These are phyloP conservation scores for Kradibia gibbosae DNA, from an alignment of 1,140 invertebrate species.

Conservation along the genomic window DNA sequence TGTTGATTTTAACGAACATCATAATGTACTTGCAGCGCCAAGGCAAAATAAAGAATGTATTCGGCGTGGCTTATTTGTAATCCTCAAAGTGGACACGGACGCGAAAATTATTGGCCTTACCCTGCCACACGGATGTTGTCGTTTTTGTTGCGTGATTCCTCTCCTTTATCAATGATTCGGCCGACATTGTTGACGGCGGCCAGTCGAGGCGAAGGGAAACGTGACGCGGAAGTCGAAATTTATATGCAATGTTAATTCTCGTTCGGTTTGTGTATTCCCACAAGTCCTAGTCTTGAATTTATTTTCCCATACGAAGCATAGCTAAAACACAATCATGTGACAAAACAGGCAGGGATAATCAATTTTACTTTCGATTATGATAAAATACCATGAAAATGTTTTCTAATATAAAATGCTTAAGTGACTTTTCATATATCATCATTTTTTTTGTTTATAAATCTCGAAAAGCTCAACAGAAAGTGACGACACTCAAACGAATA, in stretches of 20 bases:
- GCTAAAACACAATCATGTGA: too few relatives aligned
- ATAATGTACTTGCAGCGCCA: neutral
- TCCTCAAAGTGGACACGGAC: constrained; percentile 42
- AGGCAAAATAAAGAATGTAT: constrained; percentile 27
- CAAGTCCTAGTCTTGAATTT: too few relatives aligned
- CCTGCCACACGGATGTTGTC: neutral
- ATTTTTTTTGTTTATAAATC: too few relatives aligned
- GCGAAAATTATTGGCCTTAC: constrained; percentile 13
- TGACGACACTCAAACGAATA: too few relatives aligned
- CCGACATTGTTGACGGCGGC: neutral
- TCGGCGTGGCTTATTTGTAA: constrained; percentile 18
- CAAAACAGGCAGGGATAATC: too few relatives aligned
- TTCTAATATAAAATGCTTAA: too few relatives aligned
- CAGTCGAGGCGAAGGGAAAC: neutral
- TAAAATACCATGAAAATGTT: too few relatives aligned
- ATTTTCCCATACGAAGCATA: too few relatives aligned
- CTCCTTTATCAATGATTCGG: constrained; percentile 15
- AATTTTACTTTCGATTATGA: too few relatives aligned
- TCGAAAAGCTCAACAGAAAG: too few relatives aligned
- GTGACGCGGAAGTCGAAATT: constrained; percentile 1
- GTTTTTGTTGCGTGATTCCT: neutral
- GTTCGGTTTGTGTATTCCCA: neutral
- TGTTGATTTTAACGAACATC: constrained; percentile 14
- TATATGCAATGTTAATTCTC: neutral
- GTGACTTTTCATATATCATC: too few relatives aligned